A percentile compares a stretch with the other conserved stretches of the same genome.
phyloP scores from a whole-genome alignment of 2,113 vertebrate genomes.

The Erythrocercus mccallii region DNA sequence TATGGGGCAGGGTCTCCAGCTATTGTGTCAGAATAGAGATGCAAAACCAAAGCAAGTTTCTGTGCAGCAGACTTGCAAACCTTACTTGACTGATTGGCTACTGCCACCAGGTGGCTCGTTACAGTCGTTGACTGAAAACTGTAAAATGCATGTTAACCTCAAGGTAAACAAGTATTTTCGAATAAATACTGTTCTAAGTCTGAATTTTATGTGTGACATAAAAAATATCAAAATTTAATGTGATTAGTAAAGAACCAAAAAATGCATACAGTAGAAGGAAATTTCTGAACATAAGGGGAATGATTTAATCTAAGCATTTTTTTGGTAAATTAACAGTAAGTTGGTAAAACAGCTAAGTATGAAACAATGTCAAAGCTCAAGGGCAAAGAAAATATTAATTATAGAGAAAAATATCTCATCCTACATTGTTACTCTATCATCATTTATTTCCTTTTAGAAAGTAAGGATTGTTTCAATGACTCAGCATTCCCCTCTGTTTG shows the following conservation, averaged over 20 bases:
- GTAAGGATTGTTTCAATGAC: neutral
- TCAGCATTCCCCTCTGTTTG: neutral
- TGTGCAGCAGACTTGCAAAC: neutral
- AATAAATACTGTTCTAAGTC: neutral
- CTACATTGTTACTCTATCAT: neutral
- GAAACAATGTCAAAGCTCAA: neutral
- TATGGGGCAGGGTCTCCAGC: rapidly evolving
- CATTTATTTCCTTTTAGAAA: neutral
- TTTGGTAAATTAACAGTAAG: neutral
- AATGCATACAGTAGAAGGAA: neutral
- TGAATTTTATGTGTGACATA: neutral
- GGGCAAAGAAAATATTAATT: neutral
- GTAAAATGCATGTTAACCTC: rapidly evolving
- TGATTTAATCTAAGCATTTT: neutral
- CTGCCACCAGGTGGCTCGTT: constrained; percentile 36
- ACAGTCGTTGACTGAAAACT: neutral
- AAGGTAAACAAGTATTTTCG: neutral
- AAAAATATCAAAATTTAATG: neutral
- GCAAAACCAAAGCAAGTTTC: neutral
- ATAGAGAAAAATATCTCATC: neutral
- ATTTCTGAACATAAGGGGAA: neutral
- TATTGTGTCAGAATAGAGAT: neutral
- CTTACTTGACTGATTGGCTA: neutral
- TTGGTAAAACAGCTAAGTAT: neutral
- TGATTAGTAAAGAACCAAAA: neutral